Evolutionary conservation across 2,113 vertebrate genomes (phyloP), one percentile per base, ranked within the genome.

Genomic region (Catagonus wagneri): DNA sequence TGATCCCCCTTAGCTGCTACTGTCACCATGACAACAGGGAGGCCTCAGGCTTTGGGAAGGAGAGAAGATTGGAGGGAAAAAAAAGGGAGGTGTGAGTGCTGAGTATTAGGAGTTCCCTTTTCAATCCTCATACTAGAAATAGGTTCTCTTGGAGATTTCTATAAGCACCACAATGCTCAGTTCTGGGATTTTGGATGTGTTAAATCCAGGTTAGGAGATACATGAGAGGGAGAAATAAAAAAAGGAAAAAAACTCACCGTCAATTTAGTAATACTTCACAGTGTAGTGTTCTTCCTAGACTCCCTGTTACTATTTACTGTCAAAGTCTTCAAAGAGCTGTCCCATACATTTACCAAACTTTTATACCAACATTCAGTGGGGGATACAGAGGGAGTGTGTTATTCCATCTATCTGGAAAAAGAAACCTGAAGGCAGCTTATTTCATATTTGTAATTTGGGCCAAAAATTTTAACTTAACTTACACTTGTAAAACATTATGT

Each of bases 71-170:
- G 32, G 25, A 68, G 54, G 27, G 56, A 60, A 84, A 6, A 15
- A 27, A 3, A 2, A 1, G n/a, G 23, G 7, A 14, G 7, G 12
- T 25, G 34, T n/a, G 7, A 34, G 9, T 2, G 25, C 44, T 39
- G 32, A 58, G 14, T 12, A 3, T 60, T 39, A 44, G 1, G 3
- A 78, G 54, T 44, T 95, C 27, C 17, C 7, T 76, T 75, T 89
- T 22, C 5, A 44, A 17, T 22, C 50, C 50, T 36, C 17, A n/a
- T 29, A 36, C 15, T 44, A 54, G 22, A 72, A 60, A 5, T 19
- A 12, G 20, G 8, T 65, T 52, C 25, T 39, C 15, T 10, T 56
- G 44, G 3, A 52, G 19, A 25, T 13, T 16, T 86, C 58, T 34
- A 0, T 66, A 19, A 83, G 16, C 22, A 23, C 58, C 9, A 3